Conservation (phyloP, 2,888 invertebrate species). For the Drosophila borborema region DNA sequence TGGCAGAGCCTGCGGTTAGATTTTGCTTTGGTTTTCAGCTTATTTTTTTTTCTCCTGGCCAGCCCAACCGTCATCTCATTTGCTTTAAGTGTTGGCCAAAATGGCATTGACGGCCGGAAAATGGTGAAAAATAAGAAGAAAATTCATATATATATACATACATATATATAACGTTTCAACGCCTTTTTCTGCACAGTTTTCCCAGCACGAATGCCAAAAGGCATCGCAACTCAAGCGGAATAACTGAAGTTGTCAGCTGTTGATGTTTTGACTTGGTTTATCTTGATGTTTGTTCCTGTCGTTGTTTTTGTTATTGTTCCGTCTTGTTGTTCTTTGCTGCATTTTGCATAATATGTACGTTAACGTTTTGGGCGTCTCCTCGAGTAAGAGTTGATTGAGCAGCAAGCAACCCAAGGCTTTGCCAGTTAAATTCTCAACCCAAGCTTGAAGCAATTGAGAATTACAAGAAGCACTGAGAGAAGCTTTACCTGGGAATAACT, state of each 20-base stretch:
- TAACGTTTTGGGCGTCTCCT: slow-evolving; percentile 26
- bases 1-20: slow-evolving; percentile 59
- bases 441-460: neutral
- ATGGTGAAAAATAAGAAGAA: slow-evolving; percentile 31
- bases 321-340: slow-evolving; percentile 30
- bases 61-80: slow-evolving; percentile 55
- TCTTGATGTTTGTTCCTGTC: slow-evolving; percentile 34
- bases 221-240: slow-evolving; percentile 69
- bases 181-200: slow-evolving; percentile 53
- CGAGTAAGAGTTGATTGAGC: slow-evolving; percentile 3
- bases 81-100: slow-evolving; percentile 61
- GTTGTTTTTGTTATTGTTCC: slow-evolving; percentile 24
- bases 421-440: neutral
- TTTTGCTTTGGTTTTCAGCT: slow-evolving; percentile 31
- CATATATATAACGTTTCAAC: slow-evolving; percentile 48
- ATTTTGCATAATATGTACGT: slow-evolving; percentile 64
- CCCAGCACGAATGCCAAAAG: slow-evolving; percentile 51
- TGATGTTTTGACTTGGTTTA: slow-evolving; percentile 59
- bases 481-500: no score
- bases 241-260: slow-evolving; percentile 75
- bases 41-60: slow-evolving; percentile 4
- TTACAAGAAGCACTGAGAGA: neutral
- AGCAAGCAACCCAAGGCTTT: neutral
- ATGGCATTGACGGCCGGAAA: slow-evolving; percentile 60
- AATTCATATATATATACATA: slow-evolving; percentile 11